A percentile compares a stretch with the other conserved stretches of the same genome.
These are phyloP conservation scores for Cydia amplana DNA, from an alignment of 1,140 invertebrate species.

Conservation along the genomic window DNA sequence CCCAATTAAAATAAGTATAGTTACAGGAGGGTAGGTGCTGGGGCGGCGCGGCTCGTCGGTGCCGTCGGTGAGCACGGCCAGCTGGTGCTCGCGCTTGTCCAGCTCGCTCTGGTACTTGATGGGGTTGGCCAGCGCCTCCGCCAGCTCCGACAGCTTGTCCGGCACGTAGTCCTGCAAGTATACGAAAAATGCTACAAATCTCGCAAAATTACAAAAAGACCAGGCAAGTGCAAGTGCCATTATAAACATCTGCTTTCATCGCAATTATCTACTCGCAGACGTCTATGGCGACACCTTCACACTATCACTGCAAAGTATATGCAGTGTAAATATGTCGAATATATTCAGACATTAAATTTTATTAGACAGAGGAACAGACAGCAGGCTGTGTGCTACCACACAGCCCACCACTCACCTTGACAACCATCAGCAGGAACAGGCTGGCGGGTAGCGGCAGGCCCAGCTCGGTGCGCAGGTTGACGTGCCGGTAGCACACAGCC, in stretches of 20 bases:
- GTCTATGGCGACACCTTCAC: too few relatives aligned
- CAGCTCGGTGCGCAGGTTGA: constrained; percentile 92
- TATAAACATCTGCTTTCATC: too few relatives aligned
- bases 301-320: too few relatives aligned
- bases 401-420: too few relatives aligned
- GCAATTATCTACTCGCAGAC: too few relatives aligned
- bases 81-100: constrained; percentile 94
- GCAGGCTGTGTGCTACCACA: too few relatives aligned
- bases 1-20: too few relatives aligned
- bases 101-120: constrained; percentile 97
- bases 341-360: too few relatives aligned
- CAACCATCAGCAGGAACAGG: constrained; percentile 82
- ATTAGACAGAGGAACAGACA: too few relatives aligned
- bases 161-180: constrained; percentile 92
- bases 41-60: constrained; percentile 74
- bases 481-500: constrained; percentile 47
- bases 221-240: too few relatives aligned
- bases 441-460: constrained; percentile 95
- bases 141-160: constrained; percentile 95
- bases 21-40: constrained; percentile 18
- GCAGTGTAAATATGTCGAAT: too few relatives aligned
- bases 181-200: background rate
- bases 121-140: constrained; percentile 97
- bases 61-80: constrained; percentile 94
- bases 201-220: too few relatives aligned